phyloP scores from a whole-genome alignment of 2,113 vertebrate species.

The Alligator mississippiensis region DNA sequence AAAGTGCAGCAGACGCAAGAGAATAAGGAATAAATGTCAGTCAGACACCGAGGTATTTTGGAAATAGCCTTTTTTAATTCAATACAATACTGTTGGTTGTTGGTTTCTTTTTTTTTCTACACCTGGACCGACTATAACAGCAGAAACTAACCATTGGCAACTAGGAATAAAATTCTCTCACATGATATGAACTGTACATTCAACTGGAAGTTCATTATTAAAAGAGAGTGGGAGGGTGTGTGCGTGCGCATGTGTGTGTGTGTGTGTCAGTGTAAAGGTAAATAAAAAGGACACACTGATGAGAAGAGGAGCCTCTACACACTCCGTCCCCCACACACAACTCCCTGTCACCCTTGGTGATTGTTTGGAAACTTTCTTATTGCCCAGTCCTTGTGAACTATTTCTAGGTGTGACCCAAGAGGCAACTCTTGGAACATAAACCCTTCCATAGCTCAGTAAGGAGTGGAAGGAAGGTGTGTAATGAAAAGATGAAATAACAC shows the following conservation, averaged over 20 bases:
- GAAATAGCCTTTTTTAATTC: conserved; percentile 60
- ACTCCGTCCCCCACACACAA: not conserved
- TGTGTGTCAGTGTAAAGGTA: too few relatives aligned
- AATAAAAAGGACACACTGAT: not conserved
- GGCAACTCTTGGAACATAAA: conserved; percentile 39
- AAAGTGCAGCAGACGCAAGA: not conserved
- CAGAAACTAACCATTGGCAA: conserved; percentile 60
- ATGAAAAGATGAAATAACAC: conserved; percentile 15
- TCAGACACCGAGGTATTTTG: not conserved
- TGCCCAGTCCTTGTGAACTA: conserved; percentile 44
- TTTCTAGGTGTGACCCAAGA: conserved; percentile 26
- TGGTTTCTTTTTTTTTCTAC: not conserved
- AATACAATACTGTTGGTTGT: conserved; percentile 15
- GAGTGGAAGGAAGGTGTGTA: not conserved
- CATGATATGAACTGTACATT: conserved; percentile 54
- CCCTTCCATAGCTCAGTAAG: conserved; percentile 50
- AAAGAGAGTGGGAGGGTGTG: not conserved
- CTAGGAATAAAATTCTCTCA: conserved; percentile 48
- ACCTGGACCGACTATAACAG: conserved; percentile 12
- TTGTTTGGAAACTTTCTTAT: conserved; percentile 47
- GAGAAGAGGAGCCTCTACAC: not conserved
- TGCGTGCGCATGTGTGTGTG: not conserved
- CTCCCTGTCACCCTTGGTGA: not conserved
- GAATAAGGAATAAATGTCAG: conserved; percentile 6
- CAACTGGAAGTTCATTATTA: conserved; percentile 25